phyloP scores from a whole-genome alignment of 2,113 vertebrate species.

The Bettongia penicillata region DNA sequence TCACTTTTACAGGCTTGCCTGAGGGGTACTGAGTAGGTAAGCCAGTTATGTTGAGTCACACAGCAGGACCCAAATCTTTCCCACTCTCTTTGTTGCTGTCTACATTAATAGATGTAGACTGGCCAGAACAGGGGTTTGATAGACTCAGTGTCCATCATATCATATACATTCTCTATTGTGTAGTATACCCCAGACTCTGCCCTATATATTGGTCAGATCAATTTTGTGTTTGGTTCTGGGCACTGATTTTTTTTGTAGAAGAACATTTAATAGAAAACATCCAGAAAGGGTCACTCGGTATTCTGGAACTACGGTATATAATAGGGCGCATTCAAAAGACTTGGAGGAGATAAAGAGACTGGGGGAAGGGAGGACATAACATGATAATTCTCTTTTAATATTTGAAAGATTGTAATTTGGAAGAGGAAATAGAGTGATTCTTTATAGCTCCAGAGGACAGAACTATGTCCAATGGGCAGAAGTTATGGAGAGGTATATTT shows the following conservation, averaged over 20 bases:
- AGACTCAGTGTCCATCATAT: neutral
- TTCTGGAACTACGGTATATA: neutral
- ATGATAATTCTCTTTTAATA: neutral
- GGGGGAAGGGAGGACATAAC: constrained; percentile 48
- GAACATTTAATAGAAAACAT: neutral
- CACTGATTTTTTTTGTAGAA: neutral
- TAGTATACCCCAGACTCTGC: neutral
- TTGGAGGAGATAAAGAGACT: constrained; percentile 39
- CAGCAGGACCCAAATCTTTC: neutral
- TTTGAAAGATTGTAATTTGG: neutral
- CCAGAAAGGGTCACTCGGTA: neutral
- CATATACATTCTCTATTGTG: neutral
- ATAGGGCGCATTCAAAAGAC: neutral
- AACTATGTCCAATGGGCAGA: neutral
- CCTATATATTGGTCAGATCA: neutral
- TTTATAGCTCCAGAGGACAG: neutral
- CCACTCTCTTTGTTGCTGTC: neutral
- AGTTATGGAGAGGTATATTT: neutral
- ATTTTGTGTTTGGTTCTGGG: neutral
- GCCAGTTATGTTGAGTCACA: neutral
- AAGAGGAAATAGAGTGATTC: neutral
- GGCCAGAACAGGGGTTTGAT: neutral
- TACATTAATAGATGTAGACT: neutral
- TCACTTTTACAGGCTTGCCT: neutral
- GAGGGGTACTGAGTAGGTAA: neutral